Conservation (phyloP, 1,140 invertebrate genomes). For the Ladona fulva region DNA sequence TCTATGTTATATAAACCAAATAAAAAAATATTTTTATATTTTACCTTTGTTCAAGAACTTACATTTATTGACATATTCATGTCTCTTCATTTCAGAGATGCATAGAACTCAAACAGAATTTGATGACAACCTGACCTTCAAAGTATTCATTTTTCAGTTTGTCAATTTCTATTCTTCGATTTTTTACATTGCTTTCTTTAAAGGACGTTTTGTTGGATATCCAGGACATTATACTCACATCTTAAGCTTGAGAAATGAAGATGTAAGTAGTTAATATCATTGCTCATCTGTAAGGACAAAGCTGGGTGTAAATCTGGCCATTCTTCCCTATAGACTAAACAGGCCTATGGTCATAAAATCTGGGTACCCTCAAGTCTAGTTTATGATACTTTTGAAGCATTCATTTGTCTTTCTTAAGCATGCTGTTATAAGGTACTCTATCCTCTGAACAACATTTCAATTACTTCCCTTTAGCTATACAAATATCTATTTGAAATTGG, state of each 20-base stretch:
- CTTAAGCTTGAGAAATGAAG: conserved; percentile 58
- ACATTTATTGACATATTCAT: too few relatives aligned
- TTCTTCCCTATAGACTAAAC: background rate
- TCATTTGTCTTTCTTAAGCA: too few relatives aligned
- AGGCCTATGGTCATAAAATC: background rate
- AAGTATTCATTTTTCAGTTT: conserved; percentile 81
- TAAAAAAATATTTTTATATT: too few relatives aligned
- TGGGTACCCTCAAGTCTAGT: background rate
- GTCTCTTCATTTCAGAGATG: conserved; percentile 53
- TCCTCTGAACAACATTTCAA: too few relatives aligned
- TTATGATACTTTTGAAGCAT: too few relatives aligned
- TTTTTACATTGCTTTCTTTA: conserved; percentile 80
- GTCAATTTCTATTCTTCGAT: conserved; percentile 80
- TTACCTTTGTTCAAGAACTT: too few relatives aligned
- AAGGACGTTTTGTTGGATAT: conserved; percentile 70
- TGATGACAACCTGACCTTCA: conserved; percentile 73
- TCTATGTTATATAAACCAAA: too few relatives aligned
- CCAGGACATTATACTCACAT: conserved; percentile 65
- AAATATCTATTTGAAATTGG: too few relatives aligned
- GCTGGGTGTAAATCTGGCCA: too few relatives aligned
- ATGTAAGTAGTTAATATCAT: conserved; percentile 39
- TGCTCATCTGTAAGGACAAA: background rate
- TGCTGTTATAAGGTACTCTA: too few relatives aligned
- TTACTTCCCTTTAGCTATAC: too few relatives aligned
- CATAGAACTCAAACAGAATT: conserved; percentile 77